A percentile compares a stretch with the other conserved stretches of the same genome.
Conservation (phyloP, 2,113 vertebrate genomes). For the Vicugna pacos region DNA sequence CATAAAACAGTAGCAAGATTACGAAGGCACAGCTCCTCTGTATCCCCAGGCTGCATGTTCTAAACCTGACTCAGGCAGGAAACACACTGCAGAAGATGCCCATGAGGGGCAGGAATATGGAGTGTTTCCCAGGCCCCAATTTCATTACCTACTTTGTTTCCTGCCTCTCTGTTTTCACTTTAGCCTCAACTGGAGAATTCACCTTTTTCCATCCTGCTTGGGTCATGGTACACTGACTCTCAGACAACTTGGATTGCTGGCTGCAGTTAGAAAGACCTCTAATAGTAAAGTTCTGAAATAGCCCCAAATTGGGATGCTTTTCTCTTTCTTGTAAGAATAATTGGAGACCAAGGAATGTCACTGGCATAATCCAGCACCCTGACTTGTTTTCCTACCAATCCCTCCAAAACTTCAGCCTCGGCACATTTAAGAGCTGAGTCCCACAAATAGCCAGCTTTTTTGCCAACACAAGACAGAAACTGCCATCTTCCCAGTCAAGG, state of each 20-base stretch:
- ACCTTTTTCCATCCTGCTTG: background rate
- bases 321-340: conserved; percentile 33
- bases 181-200: background rate
- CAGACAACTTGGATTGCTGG: background rate
- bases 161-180: background rate
- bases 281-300: background rate
- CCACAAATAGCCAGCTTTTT: conserved; percentile 5
- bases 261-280: background rate
- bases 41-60: background rate
- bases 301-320: background rate
- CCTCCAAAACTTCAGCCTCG: background rate
- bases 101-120: background rate
- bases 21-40: background rate
- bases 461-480: background rate
- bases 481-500: background rate
- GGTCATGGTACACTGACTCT: background rate
- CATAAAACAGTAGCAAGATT: background rate
- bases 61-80: background rate
- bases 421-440: background rate
- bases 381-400: background rate
- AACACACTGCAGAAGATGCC: background rate
- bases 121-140: background rate
- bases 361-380: background rate
- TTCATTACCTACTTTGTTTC: background rate
- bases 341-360: background rate